These are phyloP conservation scores for Gasterosteus aculeatus DNA, from an alignment of 2,113 vertebrate genomes.

Conservation along the genomic window DNA sequence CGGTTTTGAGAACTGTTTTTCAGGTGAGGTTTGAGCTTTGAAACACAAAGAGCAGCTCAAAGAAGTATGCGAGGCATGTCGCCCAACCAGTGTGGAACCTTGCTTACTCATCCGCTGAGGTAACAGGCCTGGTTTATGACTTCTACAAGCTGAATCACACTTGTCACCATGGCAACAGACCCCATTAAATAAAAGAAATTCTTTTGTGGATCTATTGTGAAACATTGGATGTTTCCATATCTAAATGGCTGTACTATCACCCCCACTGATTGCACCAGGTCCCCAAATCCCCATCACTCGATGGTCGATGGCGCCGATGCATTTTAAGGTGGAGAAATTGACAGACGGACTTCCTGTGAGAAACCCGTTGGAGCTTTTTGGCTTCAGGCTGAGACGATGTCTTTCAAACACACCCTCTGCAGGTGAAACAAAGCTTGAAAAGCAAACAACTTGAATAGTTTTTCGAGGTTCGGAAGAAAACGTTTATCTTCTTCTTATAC, in stretches of 20 bases:
- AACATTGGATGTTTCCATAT: background rate
- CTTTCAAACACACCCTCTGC: background rate
- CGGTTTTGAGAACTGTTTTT: background rate
- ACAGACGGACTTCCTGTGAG: background rate
- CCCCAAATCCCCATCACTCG: no score
- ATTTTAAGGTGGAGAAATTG: background rate
- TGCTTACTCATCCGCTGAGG: slow-evolving; percentile 22
- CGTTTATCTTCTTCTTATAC: background rate
- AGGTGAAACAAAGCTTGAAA: background rate
- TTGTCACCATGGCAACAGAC: background rate
- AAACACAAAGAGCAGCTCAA: background rate
- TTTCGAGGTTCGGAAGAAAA: background rate
- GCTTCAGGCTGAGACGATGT: background rate
- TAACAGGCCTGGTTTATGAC: background rate
- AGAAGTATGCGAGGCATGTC: slow-evolving; percentile 49
- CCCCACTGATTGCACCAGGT: no score
- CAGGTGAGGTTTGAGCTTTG: background rate
- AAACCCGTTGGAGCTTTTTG: background rate
- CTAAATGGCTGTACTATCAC: background rate
- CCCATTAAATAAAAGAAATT: background rate
- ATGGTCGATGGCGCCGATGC: background rate
- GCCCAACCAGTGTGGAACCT: slow-evolving; percentile 28
- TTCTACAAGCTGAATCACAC: background rate
- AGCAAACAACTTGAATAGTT: background rate
- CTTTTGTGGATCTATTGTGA: background rate